Percentiles rank a stretch among this genome's conserved stretches.
Conservation (phyloP, 2,797 vertebrate genomes). For the Protonibea diacanthus region DNA sequence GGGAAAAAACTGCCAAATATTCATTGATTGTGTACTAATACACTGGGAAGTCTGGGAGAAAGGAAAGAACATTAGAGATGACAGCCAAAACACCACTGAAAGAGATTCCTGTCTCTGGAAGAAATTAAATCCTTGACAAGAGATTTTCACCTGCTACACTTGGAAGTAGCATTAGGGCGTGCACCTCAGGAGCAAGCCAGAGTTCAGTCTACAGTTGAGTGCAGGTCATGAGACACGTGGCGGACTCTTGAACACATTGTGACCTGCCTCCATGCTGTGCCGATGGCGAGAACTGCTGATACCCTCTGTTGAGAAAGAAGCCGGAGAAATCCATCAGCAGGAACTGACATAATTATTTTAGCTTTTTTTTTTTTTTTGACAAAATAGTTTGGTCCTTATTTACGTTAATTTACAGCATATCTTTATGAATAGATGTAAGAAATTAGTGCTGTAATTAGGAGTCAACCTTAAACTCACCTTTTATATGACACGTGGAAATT, state of each 20-base stretch:
- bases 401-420: not conserved
- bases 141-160: not conserved
- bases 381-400: not conserved
- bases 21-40: not conserved
- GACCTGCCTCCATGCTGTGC: fast-evolving
- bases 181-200: not conserved
- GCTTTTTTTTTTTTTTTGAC: no score
- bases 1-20: not conserved
- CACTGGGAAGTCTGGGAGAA: no score
- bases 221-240: constrained; percentile 30
- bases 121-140: not conserved
- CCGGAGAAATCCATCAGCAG: not conserved
- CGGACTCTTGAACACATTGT: not conserved
- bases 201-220: not conserved
- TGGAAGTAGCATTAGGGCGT: not conserved
- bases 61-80: not conserved
- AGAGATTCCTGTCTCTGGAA: no score
- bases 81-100: not conserved
- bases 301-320: constrained; percentile 26
- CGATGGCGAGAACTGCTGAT: not conserved
- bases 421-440: not conserved
- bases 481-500: no score
- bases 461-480: not conserved
- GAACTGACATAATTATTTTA: not conserved
- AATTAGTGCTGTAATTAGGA: not conserved